Base-by-base conservation (phyloP, 2,797 vertebrate genomes). In the Taenioides sp. region DNA sequence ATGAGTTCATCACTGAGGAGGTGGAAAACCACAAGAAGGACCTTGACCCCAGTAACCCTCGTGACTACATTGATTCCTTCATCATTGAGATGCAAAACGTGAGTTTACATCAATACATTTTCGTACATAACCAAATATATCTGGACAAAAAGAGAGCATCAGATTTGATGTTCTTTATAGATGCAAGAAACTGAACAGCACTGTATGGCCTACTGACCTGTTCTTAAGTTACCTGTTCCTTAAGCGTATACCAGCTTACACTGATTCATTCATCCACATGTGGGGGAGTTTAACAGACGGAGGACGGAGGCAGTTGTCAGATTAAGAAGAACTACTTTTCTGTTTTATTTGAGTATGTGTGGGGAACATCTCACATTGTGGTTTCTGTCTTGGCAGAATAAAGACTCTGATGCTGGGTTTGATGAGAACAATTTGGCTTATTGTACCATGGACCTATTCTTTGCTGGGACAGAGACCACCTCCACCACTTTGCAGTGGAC, bases 401-500 rank as follows among this genome's bases (percentile, higher is more conserved):
- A 80, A 65, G 69, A 83, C 0, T 47, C 60, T 17, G 47, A 67
- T 0, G 77, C 84, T 5, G 93, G 72, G 37, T 96, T 97, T 78
- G 59, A 43, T 16, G 92, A 96, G 40, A 71, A 87, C 28, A 94
- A 94, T 58, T 87, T 98, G 0, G 22, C 81, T 16, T 65, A 18
- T 3, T 91, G 94, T 71, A 52, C 84, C 0, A 4, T 94, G 0
- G 96, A 97, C 71, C 85, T 97, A 20, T 91, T 97, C 23, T 7
- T 95, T 0, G 95, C 95, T 0, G 95, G 95, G 28, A 96, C 95
- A 0, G 95, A 96, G 80, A 95, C 96, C 31, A 95, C 94, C 0
- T 85, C 93, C 14, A 91, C 92, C 0, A 95, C 95, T 0, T 22
- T 97, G 37, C 92, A 87, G 72, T 97, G 96, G 96, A 94, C 79